Conservation (phyloP, 2,113 vertebrate species). For the Gadus chalcogrammus region DNA sequence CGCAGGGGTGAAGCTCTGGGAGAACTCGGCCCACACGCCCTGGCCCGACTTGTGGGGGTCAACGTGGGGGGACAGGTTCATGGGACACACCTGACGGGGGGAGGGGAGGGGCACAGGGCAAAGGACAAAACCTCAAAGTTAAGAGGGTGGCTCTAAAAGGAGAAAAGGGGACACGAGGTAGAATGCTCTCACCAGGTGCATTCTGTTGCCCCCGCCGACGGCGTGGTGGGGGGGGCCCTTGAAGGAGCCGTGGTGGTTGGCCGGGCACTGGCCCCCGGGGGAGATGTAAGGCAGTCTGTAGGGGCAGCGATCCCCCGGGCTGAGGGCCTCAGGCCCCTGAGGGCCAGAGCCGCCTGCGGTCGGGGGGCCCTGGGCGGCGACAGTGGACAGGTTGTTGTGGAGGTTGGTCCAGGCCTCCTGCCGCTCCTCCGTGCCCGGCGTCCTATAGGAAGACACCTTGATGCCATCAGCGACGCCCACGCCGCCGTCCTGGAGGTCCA, state of each 20-base stretch:
- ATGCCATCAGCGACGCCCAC: no score
- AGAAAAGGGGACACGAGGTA: not conserved
- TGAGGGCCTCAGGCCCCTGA: conserved; percentile 33
- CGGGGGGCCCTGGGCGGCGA: conserved; percentile 53
- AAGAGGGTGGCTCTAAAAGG: not conserved
- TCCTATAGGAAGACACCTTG: no score
- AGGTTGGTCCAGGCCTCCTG: conserved; percentile 66
- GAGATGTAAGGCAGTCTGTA: conserved; percentile 72
- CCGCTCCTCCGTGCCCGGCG: conserved; percentile 38
- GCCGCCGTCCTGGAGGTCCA: no score
- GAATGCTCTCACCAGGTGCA: conserved; percentile 84
- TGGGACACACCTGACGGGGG: conserved; percentile 86
- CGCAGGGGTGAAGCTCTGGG: conserved; percentile 92
- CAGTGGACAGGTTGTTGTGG: conserved; percentile 62
- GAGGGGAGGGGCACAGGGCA: not conserved
- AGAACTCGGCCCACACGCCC: conserved; percentile 95
- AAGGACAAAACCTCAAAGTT: not conserved
- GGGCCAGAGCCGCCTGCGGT: conserved; percentile 38
- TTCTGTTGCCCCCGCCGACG: conserved; percentile 65
- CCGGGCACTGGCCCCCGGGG: conserved; percentile 69
- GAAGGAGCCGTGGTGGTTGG: conserved; percentile 62
- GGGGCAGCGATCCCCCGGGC: conserved; percentile 62
- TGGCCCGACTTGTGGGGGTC: conserved; percentile 90
- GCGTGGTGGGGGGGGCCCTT: conserved; percentile 24
- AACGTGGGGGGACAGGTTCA: conserved; percentile 90